These are phyloP conservation scores for Venustoraphidia nigricollis DNA, from an alignment of 2,888 invertebrate species.

Conservation along the genomic window DNA sequence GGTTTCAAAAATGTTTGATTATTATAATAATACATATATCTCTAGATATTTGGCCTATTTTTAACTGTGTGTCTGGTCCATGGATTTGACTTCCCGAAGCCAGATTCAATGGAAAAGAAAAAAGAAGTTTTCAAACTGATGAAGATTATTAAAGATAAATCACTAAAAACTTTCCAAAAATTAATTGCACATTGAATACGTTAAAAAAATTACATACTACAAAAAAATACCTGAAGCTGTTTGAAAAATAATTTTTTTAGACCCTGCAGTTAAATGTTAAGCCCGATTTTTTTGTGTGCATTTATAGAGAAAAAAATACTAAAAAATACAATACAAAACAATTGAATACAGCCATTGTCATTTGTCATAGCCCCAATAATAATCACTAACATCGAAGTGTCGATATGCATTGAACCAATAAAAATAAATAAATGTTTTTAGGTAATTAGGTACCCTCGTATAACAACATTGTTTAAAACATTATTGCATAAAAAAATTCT, in stretches of 20 bases:
- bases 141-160: too few relatives aligned
- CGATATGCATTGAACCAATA: constrained; percentile 3
- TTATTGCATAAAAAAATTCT: neutral
- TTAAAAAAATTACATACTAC: too few relatives aligned
- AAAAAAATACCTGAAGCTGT: too few relatives aligned
- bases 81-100: neutral
- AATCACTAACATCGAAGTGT: constrained; percentile 9
- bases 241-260: too few relatives aligned
- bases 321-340: constrained; percentile 12
- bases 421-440: neutral
- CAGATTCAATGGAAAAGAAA: too few relatives aligned
- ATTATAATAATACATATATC: constrained; percentile 1
- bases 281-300: too few relatives aligned
- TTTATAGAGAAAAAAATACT: constrained; percentile 7
- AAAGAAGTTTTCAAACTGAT: too few relatives aligned
- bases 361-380: constrained; percentile 11
- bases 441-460: neutral
- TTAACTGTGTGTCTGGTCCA: constrained; percentile 11
- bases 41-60: constrained; percentile 5
- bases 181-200: too few relatives aligned
- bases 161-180: too few relatives aligned
- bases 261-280: too few relatives aligned
- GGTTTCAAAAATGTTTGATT: too few relatives aligned
- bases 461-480: too few relatives aligned
- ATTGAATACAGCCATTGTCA: constrained; percentile 12